Evolutionary conservation across 2,113 vertebrate genomes (phyloP).

Genomic region (Heterochromis multidens): DNA sequence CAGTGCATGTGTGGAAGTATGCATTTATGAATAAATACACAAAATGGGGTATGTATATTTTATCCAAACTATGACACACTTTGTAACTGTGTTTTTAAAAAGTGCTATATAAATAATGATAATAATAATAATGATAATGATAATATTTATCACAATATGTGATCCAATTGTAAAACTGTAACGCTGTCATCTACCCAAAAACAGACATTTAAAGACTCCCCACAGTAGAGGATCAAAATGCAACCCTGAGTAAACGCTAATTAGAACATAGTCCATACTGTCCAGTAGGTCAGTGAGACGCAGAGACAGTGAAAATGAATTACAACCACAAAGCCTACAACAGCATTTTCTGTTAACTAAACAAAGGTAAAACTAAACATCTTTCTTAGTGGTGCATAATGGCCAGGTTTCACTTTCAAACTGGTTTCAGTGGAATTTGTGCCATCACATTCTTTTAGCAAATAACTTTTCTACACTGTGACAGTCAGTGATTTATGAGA

Average conservation of each 20-base stretch:
- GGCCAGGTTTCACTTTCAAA: slow-evolving; percentile 7
- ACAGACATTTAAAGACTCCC: no score
- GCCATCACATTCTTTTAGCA: background rate
- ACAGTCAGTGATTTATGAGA: background rate
- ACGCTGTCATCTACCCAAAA: no score
- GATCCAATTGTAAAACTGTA: no score
- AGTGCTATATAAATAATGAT: no score
- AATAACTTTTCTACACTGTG: background rate
- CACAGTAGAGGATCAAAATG: background rate
- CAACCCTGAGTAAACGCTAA: background rate
- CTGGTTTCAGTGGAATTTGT: slow-evolving; percentile 32
- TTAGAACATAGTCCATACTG: background rate
- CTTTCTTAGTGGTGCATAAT: background rate
- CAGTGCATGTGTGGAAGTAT: no score
- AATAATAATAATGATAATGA: no score
- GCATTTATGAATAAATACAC: no score
- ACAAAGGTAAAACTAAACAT: background rate
- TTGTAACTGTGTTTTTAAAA: no score
- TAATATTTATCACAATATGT: no score
- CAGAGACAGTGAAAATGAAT: background rate
- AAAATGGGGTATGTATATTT: no score
- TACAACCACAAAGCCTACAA: background rate
- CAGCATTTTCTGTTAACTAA: background rate
- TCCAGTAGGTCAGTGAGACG: background rate
- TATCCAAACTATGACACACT: no score